Evolutionary conservation across 2,888 invertebrate species (phyloP), one percentile per base, ranked within the genome.

Genomic region (Stratiomys singularior): DNA sequence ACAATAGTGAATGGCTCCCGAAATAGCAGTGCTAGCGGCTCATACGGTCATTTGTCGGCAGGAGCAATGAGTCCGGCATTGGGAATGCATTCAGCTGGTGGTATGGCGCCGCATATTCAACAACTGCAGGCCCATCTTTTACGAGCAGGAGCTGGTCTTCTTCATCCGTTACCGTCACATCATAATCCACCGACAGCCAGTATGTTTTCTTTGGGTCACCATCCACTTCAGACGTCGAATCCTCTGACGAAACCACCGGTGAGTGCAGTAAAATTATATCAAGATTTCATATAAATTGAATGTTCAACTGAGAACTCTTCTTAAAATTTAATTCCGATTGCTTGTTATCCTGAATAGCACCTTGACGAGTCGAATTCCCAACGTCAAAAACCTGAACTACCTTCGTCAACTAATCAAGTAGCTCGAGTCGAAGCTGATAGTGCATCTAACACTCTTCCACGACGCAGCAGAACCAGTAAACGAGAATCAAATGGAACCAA

Each of bases 1-100:
- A 93, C 93, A 67, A 90, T 93, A 81, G 92, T 93, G 81, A 93
- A 93, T 84, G 93, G 96, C 21, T 96, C 96, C 0, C 89, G 96
- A 81, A 94, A 95, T 79, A 95, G 95, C 18, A 93, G 95, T 37
- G 95, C 96, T 4, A 97, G 97, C 83, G 98, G 98, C 64, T 97
- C 97, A 80, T 98, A 98, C 89, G 98, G 98, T 23, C 98, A 98
- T 88, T 91, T 98, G 81, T 97, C 97, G 81, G 97, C 97, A 82
- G 96, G 93, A 82, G 94, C 95, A n/a, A 92, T 96, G 87, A 96
- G 96, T 82, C 96, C 96, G 15, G 77, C 96, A 0, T 88, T 96
- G 71, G 91, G 93, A 60, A 89, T 92, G 79, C 86, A 85, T 71
- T 80, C 82, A 4, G 67, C 67, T 13, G 15, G 47, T 25, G 82